A percentile compares a stretch with the other conserved stretches of the same genome.
Conservation (phyloP, 2,113 vertebrate genomes). For the Hyperopisus bebe region DNA sequence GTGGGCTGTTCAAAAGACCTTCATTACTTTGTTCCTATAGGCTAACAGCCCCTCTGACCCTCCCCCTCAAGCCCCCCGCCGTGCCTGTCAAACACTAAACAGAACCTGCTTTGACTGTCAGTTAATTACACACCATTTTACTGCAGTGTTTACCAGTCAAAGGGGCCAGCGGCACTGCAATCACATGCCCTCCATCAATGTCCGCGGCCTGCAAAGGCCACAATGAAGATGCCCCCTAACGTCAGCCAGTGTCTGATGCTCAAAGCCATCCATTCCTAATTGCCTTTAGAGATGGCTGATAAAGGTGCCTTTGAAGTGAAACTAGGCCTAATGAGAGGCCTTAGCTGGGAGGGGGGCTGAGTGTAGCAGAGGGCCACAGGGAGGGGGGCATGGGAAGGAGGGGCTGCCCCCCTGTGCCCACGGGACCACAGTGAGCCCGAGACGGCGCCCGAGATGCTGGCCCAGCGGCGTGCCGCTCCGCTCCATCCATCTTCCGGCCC, state of each 20-base stretch:
- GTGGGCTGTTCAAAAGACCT: constrained; percentile 67
- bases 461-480: constrained; percentile 58
- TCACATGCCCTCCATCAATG: constrained; percentile 80
- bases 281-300: constrained; percentile 84
- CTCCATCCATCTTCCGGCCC: constrained; percentile 67
- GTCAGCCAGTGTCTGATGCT: constrained; percentile 73
- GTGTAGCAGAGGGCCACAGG: constrained; percentile 9
- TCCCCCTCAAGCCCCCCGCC: constrained; percentile 62
- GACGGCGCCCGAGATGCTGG: constrained; percentile 68
- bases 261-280: constrained; percentile 85
- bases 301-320: constrained; percentile 85
- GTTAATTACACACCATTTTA: constrained; percentile 86
- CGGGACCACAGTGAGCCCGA: constrained; percentile 56
- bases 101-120: constrained; percentile 85
- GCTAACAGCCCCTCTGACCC: constrained; percentile 56
- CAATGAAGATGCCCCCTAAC: constrained; percentile 81
- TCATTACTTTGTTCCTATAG: constrained; percentile 64
- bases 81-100: constrained; percentile 70
- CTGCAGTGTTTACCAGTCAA: constrained; percentile 82
- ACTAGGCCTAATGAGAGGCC: constrained; percentile 77
- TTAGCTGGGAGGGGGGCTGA: constrained; percentile 53
- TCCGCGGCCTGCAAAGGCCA: constrained; percentile 70
- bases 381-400: constrained; percentile 43
- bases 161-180: constrained; percentile 66
- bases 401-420: constrained; percentile 60